Base-by-base conservation (phyloP, 2,888 invertebrate genomes). In the Drosophila kambysellisi region DNA sequence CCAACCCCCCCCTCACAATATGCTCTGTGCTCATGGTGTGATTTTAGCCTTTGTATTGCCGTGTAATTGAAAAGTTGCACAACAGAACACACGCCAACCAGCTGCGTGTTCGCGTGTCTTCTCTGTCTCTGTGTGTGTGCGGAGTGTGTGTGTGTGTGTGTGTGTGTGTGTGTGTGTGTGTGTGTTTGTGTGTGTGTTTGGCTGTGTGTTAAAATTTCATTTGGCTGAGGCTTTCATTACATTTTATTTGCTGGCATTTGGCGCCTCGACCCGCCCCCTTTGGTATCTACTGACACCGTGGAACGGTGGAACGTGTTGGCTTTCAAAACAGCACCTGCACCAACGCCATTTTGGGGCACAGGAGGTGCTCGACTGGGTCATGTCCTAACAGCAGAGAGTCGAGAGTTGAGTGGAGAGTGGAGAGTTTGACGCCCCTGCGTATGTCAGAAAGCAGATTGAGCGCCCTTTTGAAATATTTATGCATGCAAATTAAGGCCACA, bases 401-500 rank as follows among this genome's bases (percentile, higher is more conserved):
- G 12, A 33, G 12, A 33, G 37, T 25, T 25, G 25, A 25, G 2
- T 25, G 25, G 25, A 25, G 25, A 25, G 2, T 25, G 25, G 25
- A 25, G 25, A 25, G 17, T 20, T 46, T 15, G 30, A 32, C 51
- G 43, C 41, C 30, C 30, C 72, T 56, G 43, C 33, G 48, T 53
- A n/a, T 53, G 52, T 20, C 37, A 33, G 43, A 29, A 46, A 54
- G 60, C 63, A 76, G 72, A 65, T 70, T 71, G 82, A 62, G 82
- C 60, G 61, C 56, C 63, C 62, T 76, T 82, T 69, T 83, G 48
- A 78, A 83, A 83, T 81, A 86, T 87, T 86, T 83, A 81, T 83
- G 84, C 82, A 83, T 83, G 87, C 83, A 86, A 83, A 83, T 81
- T 69, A 70, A 74, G 68, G 75, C 65, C 72, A 57, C 67, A 68